Evolutionary conservation across 1,140 invertebrate species (phyloP).

Genomic region (Arion vulgaris): DNA sequence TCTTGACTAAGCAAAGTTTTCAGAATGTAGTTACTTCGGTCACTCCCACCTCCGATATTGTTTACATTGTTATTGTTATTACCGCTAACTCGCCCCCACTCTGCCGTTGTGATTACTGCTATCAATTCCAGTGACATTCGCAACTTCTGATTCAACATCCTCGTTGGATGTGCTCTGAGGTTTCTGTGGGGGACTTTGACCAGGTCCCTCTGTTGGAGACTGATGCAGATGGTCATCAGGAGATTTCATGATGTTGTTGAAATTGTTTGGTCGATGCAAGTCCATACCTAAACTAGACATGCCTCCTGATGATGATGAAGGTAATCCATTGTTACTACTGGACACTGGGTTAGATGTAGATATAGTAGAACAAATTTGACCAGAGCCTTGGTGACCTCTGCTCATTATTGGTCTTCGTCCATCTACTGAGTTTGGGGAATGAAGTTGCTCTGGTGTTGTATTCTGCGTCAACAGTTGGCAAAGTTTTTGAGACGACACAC

Average conservation of each 20-base stretch:
- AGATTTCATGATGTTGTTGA: conserved; percentile 52
- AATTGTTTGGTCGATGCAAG: conserved; percentile 31
- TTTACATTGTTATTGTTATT: background rate
- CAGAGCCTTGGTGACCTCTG: background rate
- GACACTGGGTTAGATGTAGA: conserved; percentile 39
- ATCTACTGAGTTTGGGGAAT: conserved; percentile 1
- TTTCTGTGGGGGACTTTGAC: conserved; percentile 68
- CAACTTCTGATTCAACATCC: conserved; percentile 68
- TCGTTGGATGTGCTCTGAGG: conserved; percentile 73
- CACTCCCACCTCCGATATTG: conserved; percentile 48
- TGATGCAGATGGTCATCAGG: conserved; percentile 74
- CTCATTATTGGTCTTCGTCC: background rate
- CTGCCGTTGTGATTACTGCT: conserved; percentile 38
- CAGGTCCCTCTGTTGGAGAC: conserved; percentile 75
- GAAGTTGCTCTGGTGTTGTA: conserved; percentile 27
- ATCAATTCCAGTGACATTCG: conserved; percentile 57
- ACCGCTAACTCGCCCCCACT: background rate
- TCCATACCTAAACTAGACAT: conserved; percentile 18
- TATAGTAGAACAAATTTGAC: conserved; percentile 34
- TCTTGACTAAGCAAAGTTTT: conserved; percentile 87
- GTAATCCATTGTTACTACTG: conserved; percentile 39
- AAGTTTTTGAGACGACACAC: conserved; percentile 54
- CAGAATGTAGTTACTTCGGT: conserved; percentile 77
- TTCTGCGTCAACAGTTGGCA: conserved; percentile 58
- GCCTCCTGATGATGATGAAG: background rate